A percentile compares a stretch with the other conserved stretches of the same genome.
Conservation (phyloP, 2,888 invertebrate genomes). For the Eristalis pertinax region DNA sequence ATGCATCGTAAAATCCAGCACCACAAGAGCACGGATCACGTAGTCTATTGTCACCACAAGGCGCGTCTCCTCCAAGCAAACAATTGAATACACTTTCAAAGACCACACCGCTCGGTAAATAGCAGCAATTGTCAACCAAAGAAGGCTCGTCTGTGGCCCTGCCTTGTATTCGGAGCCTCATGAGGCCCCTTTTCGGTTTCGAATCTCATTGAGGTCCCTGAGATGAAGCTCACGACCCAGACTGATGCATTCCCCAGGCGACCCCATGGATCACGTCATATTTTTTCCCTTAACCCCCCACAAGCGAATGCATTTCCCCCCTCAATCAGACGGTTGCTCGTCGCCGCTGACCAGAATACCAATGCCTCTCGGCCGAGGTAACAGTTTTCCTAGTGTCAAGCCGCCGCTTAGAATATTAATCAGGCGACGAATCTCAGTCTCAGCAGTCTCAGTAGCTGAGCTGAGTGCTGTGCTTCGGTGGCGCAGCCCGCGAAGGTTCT, state of each 20-base stretch:
- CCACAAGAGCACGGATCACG: not conserved
- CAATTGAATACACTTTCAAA: not conserved
- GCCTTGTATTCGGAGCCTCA: not conserved
- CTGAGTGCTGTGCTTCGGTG: not conserved
- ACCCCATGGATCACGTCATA: not conserved
- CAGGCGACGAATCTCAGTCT: not conserved
- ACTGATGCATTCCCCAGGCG: not conserved
- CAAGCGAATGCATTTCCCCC: not conserved
- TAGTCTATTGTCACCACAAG: not conserved
- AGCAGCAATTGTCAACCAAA: not conserved
- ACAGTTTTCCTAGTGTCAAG: constrained; percentile 8
- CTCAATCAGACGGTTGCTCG: not conserved
- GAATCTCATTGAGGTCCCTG: too few species aligned
- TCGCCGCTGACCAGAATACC: constrained; percentile 22
- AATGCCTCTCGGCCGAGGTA: not conserved
- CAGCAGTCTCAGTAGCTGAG: not conserved
- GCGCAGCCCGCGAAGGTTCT: constrained; percentile 1
- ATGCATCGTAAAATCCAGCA: not conserved
- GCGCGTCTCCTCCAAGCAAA: not conserved
- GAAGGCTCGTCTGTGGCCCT: not conserved
- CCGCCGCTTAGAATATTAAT: constrained; percentile 15
- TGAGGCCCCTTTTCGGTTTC: too few species aligned
- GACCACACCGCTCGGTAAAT: not conserved
- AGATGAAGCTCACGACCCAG: not conserved
- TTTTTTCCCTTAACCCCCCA: not conserved